Conservation (phyloP, 2,113 vertebrate genomes). For the Lethenteron reissneri region DNA sequence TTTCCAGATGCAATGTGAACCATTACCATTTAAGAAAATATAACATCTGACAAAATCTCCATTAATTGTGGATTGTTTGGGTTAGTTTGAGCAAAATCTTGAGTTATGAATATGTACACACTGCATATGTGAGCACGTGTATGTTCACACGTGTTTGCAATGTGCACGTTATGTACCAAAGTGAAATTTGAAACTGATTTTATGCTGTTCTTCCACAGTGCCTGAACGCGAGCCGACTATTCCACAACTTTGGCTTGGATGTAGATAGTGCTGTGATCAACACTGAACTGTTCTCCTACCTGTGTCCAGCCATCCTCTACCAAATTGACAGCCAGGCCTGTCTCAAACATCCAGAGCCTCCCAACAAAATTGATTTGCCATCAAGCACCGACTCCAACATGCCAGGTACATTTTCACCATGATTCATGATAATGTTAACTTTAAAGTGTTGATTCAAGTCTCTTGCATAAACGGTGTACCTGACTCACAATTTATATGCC, state of each 20-base stretch:
- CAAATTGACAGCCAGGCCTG: conserved; percentile 82
- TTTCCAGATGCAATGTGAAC: no score
- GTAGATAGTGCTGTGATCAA: conserved; percentile 39
- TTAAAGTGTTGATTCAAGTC: conserved; percentile 9
- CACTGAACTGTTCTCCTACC: conserved; percentile 46
- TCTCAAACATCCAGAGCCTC: conserved; percentile 53
- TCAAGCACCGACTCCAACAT: conserved; percentile 25
- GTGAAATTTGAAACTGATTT: conserved; percentile 8
- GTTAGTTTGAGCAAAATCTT: conserved; percentile 17
- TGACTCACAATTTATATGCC: conserved; percentile 11
- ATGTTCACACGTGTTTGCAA: background rate
- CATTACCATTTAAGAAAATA: background rate
- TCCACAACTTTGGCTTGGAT: conserved; percentile 48
- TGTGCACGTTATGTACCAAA: background rate
- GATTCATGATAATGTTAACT: conserved; percentile 5
- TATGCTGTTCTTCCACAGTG: conserved; percentile 34
- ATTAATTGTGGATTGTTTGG: conserved; percentile 13
- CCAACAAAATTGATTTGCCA: conserved; percentile 30
- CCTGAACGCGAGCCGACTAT: conserved; percentile 67
- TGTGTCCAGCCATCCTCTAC: conserved; percentile 82
- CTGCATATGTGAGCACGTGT: background rate
- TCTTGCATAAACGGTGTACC: background rate
- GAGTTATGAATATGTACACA: conserved; percentile 25
- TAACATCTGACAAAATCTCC: background rate
- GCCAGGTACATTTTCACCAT: conserved; percentile 29